Conservation (phyloP, 2,888 invertebrate genomes). For the Cheilosia variabilis region DNA sequence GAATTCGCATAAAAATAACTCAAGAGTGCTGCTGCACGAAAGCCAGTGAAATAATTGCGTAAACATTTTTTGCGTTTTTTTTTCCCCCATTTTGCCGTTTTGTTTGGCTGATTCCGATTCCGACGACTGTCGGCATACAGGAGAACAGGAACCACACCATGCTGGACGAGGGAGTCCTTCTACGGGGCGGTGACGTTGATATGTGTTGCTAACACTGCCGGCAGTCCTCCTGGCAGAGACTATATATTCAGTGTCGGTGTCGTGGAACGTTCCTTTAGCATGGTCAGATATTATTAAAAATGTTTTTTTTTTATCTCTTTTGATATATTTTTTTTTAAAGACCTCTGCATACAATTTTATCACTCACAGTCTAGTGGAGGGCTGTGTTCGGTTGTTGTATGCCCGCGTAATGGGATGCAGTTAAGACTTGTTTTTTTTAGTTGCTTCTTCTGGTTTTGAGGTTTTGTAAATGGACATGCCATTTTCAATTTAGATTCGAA, state of each 20-base stretch:
- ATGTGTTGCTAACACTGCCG: slow-evolving; percentile 1
- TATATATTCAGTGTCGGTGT: slow-evolving; percentile 53
- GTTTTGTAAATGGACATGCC: slow-evolving; percentile 54
- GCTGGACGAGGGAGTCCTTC: slow-evolving; percentile 53
- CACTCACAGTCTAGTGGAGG: slow-evolving; percentile 16
- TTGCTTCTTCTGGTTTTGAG: slow-evolving; percentile 36
- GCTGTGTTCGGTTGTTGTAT: slow-evolving; percentile 20
- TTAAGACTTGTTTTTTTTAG: slow-evolving; percentile 7
- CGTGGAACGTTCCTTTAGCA: slow-evolving; percentile 17
- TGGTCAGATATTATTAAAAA: slow-evolving; percentile 48
- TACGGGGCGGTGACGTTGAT: slow-evolving; percentile 5
- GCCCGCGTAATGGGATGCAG: slow-evolving; percentile 5
- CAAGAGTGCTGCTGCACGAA: slow-evolving; percentile 44
- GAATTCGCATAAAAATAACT: slow-evolving; percentile 54
- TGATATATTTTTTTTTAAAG: background rate
- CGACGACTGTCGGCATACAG: slow-evolving; percentile 6
- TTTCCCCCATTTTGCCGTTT: slow-evolving; percentile 25
- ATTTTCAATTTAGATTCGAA: slow-evolving; percentile 56
- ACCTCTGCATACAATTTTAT: slow-evolving; percentile 49
- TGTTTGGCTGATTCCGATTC: slow-evolving; percentile 28
- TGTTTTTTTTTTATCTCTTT: slow-evolving; percentile 21
- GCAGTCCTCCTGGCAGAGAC: slow-evolving; percentile 2
- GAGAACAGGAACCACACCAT: slow-evolving; percentile 15
- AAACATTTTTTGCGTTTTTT: slow-evolving; percentile 32
- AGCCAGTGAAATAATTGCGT: slow-evolving; percentile 58